Conservation (phyloP, 2,888 invertebrate genomes). For the Mesochorus sp. region DNA sequence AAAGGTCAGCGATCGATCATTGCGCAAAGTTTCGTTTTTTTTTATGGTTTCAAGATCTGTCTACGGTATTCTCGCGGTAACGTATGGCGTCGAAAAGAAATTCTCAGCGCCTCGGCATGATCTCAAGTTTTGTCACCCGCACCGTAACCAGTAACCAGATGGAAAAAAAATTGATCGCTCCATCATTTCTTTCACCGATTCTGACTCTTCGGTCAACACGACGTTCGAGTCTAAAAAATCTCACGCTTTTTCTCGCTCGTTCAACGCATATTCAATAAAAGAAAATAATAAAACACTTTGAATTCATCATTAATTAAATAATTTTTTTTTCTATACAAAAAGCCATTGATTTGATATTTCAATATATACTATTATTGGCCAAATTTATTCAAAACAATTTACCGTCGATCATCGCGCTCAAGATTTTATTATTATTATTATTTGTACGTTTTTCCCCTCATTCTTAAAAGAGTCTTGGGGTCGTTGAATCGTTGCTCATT, state of each 20-base stretch:
- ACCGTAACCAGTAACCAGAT: neutral
- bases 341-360: too few species aligned
- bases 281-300: too few species aligned
- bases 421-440: too few species aligned
- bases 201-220: neutral
- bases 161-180: constrained; percentile 41
- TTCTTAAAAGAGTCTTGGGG: constrained; percentile 61
- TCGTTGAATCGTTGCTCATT: constrained; percentile 55
- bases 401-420: too few species aligned
- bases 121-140: constrained; percentile 36
- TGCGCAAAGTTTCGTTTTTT: constrained; percentile 47
- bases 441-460: constrained; percentile 22
- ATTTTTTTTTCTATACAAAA: too few species aligned
- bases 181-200: constrained; percentile 44
- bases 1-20: constrained; percentile 54
- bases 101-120: constrained; percentile 50
- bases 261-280: too few species aligned
- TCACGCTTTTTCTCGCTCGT: constrained; percentile 14
- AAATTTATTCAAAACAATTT: too few species aligned
- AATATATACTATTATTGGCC: too few species aligned
- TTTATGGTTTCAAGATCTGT: neutral
- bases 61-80: too few species aligned
- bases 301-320: too few species aligned
- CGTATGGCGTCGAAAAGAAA: constrained; percentile 50
- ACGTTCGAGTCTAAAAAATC: neutral